Conservation (phyloP, 2,797 vertebrate genomes). For the Gymnocypris eckloni region DNA sequence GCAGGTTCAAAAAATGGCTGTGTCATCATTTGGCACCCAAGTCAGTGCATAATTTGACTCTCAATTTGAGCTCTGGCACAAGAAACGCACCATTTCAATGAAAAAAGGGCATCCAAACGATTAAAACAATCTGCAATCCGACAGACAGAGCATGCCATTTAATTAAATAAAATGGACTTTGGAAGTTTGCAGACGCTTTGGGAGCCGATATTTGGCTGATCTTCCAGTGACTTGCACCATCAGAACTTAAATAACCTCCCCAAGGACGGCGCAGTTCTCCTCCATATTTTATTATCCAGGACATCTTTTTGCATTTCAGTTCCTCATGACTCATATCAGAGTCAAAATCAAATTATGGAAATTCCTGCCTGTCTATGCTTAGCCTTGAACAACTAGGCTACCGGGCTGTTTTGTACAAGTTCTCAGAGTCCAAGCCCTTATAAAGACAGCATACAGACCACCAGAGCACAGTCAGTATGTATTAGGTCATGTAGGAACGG, state of each 20-base stretch:
- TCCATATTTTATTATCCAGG: slow-evolving; percentile 25
- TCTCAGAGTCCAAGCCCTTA: slow-evolving; percentile 22
- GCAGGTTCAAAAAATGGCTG: background rate
- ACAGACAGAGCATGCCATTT: background rate
- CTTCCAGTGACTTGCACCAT: background rate
- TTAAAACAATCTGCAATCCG: background rate
- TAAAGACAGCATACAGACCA: slow-evolving; percentile 31
- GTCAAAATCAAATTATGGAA: slow-evolving; percentile 33
- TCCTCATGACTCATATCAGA: slow-evolving; percentile 9
- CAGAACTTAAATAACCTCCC: slow-evolving; percentile 21
- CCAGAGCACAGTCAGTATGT: background rate
- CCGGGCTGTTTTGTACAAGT: slow-evolving; percentile 8
- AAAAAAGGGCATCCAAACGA: slow-evolving; percentile 2
- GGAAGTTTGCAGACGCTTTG: slow-evolving; percentile 3
- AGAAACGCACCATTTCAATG: slow-evolving; percentile 61
- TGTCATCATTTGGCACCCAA: background rate
- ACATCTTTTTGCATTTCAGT: slow-evolving; percentile 11
- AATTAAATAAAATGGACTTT: slow-evolving; percentile 5
- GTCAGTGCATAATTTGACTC: background rate
- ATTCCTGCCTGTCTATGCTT: background rate
- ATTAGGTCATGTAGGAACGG: slow-evolving; percentile 40
- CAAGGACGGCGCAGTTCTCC: slow-evolving; percentile 11
- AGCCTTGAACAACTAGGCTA: background rate
- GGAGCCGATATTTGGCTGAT: background rate
- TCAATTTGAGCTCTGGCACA: background rate